These are phyloP conservation scores for Pandion haliaetus DNA, from an alignment of 2,113 vertebrate species.

Conservation along the genomic window DNA sequence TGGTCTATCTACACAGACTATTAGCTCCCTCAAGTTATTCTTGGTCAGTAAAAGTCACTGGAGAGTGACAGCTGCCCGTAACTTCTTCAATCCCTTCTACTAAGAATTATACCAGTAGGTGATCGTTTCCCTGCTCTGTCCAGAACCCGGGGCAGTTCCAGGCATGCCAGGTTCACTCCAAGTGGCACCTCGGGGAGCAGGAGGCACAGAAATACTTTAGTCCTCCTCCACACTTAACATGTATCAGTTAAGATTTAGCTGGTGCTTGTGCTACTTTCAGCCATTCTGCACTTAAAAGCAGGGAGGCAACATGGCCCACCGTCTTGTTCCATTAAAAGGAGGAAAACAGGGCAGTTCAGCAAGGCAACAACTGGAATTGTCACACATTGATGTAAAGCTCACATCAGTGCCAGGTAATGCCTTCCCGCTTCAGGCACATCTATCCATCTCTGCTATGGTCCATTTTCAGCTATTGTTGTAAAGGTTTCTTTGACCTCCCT, in stretches of 20 bases:
- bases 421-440: neutral
- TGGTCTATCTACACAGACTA: neutral
- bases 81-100: neutral
- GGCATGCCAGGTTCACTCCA: neutral
- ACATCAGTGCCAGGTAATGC: neutral
- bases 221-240: neutral
- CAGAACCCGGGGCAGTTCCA: neutral
- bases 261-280: neutral
- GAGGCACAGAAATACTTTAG: neutral
- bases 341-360: neutral
- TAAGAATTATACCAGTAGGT: neutral
- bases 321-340: neutral
- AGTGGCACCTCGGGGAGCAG: neutral
- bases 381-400: neutral
- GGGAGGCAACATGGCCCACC: neutral
- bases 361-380: neutral
- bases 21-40: neutral
- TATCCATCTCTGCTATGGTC: neutral
- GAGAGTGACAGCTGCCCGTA: neutral
- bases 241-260: neutral
- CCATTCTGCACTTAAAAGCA: neutral
- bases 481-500: conserved; percentile 1
- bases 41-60: neutral
- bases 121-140: neutral
- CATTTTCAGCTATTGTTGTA: neutral